Percentiles rank a stretch among this genome's conserved stretches.
Evolutionary conservation across 2,113 vertebrate species (phyloP).

Genomic region (Myiagra hebetior): DNA sequence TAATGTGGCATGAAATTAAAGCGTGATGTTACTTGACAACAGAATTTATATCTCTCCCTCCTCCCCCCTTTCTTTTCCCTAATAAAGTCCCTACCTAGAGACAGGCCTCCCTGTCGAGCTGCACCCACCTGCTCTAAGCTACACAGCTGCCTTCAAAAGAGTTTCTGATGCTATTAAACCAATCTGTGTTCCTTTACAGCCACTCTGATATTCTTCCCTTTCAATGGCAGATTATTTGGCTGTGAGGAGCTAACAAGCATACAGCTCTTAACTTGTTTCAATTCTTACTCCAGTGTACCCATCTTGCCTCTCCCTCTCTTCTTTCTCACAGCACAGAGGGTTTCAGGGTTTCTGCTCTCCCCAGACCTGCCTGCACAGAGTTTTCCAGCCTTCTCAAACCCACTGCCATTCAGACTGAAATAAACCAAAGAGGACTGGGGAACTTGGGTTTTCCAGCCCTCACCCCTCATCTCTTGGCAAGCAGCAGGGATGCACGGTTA

Average conservation of each 20-base stretch:
- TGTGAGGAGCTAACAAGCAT: slow-evolving; percentile 44
- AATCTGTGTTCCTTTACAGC: slow-evolving; percentile 13
- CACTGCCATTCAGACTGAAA: neutral
- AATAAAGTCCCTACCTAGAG: slow-evolving; percentile 5
- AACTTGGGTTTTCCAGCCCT: neutral
- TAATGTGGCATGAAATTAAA: slow-evolving; percentile 74
- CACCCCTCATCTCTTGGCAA: neutral
- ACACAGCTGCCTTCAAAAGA: slow-evolving; percentile 38
- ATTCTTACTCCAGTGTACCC: neutral
- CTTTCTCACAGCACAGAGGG: neutral
- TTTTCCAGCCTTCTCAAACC: neutral
- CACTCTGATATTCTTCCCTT: neutral
- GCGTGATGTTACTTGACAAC: slow-evolving; percentile 41
- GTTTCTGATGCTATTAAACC: slow-evolving; percentile 15
- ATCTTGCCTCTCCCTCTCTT: neutral
- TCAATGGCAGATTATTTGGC: slow-evolving; percentile 34
- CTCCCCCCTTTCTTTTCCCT: neutral
- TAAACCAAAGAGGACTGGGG: no score
- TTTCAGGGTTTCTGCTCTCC: neutral
- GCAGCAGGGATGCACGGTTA: neutral
- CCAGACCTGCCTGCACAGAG: neutral
- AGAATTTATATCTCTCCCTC: slow-evolving; percentile 38
- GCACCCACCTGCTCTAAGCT: slow-evolving; percentile 18
- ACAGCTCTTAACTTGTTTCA: slow-evolving; percentile 57
- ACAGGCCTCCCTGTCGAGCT: neutral